These are phyloP conservation scores for Campoletis raptor DNA, from an alignment of 2,888 invertebrate genomes.

Conservation along the genomic window DNA sequence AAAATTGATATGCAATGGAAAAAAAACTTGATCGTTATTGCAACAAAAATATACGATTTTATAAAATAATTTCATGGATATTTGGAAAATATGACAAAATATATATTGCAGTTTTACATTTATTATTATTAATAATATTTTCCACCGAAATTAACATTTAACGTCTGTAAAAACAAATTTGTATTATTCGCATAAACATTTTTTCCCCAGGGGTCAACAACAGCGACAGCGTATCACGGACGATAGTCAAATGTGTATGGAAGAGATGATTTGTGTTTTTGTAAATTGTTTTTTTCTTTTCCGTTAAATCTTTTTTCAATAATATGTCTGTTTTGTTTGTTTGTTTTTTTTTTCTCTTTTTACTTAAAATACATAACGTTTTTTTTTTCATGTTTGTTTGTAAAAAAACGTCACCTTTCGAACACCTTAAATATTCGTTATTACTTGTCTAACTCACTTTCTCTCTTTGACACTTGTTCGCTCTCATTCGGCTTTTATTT, in stretches of 20 bases:
- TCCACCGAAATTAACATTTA: not conserved
- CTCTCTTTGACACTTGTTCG: constrained; percentile 21
- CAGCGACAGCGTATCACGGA: constrained; percentile 71
- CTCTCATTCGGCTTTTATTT: constrained; percentile 53
- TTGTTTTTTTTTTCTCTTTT: constrained; percentile 70
- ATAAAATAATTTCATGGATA: not conserved
- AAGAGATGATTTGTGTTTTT: constrained; percentile 79
- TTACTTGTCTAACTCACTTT: constrained; percentile 39
- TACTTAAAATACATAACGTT: constrained; percentile 80
- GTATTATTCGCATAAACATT: constrained; percentile 17
- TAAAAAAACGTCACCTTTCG: constrained; percentile 68
- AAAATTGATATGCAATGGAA: constrained; percentile 11
- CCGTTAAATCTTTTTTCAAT: constrained; percentile 16
- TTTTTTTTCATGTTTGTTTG: constrained; percentile 54
- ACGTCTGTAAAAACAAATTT: not conserved
- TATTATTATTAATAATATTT: not conserved
- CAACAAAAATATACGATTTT: not conserved
- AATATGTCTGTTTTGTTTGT: constrained; percentile 63
- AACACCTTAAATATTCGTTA: constrained; percentile 60
- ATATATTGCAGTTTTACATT: not conserved
- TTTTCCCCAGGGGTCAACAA: constrained; percentile 37
- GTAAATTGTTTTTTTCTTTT: constrained; percentile 57
- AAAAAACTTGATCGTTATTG: not conserved
- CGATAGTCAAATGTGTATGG: constrained; percentile 77
- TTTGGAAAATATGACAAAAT: constrained; percentile 2